A percentile compares a stretch with the other conserved stretches of the same genome.
phyloP scores from a whole-genome alignment of 2,797 vertebrate species.

The Scomberomorus guttatus region DNA sequence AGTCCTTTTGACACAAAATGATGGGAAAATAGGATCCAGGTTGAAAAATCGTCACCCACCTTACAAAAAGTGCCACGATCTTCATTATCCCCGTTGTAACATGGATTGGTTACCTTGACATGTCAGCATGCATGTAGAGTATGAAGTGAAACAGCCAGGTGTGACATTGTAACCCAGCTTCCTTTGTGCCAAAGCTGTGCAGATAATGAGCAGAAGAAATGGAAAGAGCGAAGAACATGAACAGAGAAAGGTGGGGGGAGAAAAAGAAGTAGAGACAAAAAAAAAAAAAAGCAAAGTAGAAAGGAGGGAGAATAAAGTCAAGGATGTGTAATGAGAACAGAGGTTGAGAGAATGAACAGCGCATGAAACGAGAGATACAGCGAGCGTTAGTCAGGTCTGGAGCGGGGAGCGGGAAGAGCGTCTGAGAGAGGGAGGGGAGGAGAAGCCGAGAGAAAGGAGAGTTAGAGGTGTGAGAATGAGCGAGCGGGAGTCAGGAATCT shows the following conservation, averaged over 20 bases:
- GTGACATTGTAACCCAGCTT: conserved; percentile 59
- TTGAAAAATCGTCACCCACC: not conserved
- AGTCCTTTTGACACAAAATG: no score
- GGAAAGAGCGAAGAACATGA: conserved; percentile 13
- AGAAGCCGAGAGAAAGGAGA: conserved; percentile 32
- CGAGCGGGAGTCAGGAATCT: conserved; percentile 59
- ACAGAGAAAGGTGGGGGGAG: not conserved
- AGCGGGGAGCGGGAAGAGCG: conserved; percentile 21
- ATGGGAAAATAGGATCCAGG: no score
- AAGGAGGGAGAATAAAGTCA: conserved; percentile 32
- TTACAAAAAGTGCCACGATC: conserved; percentile 26
- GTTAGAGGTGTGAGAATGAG: conserved; percentile 68
- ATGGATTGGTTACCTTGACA: conserved; percentile 56
- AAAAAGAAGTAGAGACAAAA: not conserved
- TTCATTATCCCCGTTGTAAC: conserved; percentile 40
- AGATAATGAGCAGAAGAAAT: conserved; percentile 65
- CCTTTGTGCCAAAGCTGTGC: conserved; percentile 39
- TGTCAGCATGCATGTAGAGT: conserved; percentile 50
- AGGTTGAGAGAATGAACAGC: conserved; percentile 37
- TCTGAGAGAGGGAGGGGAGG: conserved; percentile 18
- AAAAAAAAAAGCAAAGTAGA: not conserved
- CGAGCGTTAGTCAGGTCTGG: conserved; percentile 39
- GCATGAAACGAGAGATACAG: conserved; percentile 3
- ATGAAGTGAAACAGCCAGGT: conserved; percentile 61
- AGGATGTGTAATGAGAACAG: conserved; percentile 43